Evolutionary conservation across 1,140 invertebrate species (phyloP), one percentile per base, ranked within the genome.

Genomic region (Neelides sp.): DNA sequence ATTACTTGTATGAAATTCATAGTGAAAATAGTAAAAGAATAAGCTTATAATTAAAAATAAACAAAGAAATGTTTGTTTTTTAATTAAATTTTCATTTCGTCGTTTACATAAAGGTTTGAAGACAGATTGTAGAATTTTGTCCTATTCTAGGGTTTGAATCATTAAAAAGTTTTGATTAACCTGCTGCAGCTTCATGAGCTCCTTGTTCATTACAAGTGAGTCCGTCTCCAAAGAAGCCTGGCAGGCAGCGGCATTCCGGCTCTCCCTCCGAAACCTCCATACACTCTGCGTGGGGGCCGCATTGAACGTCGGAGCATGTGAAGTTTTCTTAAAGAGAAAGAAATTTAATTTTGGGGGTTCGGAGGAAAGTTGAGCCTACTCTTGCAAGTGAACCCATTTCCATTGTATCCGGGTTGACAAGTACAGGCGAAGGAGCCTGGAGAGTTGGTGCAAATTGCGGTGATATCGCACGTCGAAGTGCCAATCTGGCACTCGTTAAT

Each of bases 401-500:
- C 71, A 44, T 62, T 63, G 61, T 66, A 78, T 4, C 84, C 84
- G 13, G 73, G 66, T 37, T 70, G 67, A 65, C 87, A 91, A 48
- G 70, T 67, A 62, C 86, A 91, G 30, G 65, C 68, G 62, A 85
- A 89, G 28, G 78, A 78, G 4, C 91, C 91, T 32, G 79, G 75
- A 8, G 59, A 59, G 64, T 96, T 95, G 19, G 78, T 72, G 63
- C 91, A 96, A 23, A 79, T 69, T 0, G 90, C 89, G 58, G 90
- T 80, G 2, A 68, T 66, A 52, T 88, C 79, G 65, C 91, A 96
- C 51, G 80, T 77, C 54, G 85, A 78, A 32, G 75, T 75, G 19
- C 80, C 80, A 24, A 75, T 72, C 22, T 71, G 66, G 64, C 88
- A 96, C 68, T 96, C 91, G 63, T 96, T 82, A 35, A 91, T 76